Evolutionary conservation across 2,797 vertebrate genomes (phyloP).

Genomic region (Siniperca undulata): DNA sequence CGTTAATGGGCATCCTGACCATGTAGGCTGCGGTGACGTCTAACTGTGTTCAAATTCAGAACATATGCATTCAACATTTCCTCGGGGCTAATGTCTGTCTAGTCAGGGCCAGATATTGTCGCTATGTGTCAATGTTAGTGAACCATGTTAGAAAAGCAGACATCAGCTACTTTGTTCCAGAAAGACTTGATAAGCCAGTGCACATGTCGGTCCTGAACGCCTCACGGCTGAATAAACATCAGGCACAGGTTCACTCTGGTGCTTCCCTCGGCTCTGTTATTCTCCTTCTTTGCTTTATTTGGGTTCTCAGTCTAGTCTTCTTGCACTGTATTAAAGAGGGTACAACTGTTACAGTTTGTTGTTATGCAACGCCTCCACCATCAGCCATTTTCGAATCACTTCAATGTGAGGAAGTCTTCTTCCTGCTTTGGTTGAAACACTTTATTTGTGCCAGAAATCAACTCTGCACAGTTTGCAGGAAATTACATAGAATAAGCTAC

Average conservation of each 20-base stretch:
- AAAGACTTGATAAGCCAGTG: constrained; percentile 17
- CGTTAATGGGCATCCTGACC: constrained; percentile 22
- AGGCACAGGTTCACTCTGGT: constrained; percentile 8
- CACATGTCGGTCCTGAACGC: constrained; percentile 6
- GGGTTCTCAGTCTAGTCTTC: not conserved
- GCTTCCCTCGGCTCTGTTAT: not conserved
- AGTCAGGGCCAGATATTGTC: constrained; percentile 26
- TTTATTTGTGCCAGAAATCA: constrained; percentile 5
- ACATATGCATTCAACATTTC: constrained; percentile 53
- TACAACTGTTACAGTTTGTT: constrained; percentile 34
- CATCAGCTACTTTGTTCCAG: constrained; percentile 16
- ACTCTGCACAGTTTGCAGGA: not conserved
- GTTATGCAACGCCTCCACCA: constrained; percentile 25
- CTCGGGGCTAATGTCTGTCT: constrained; percentile 46
- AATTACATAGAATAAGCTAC: not conserved
- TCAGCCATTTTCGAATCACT: constrained; percentile 29
- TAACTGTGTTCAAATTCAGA: constrained; percentile 36
- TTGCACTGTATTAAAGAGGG: constrained; percentile 10
- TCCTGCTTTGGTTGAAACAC: constrained; percentile 3
- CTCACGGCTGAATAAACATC: constrained; percentile 15
- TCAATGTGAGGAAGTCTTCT: constrained; percentile 31
- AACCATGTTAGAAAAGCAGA: constrained; percentile 33
- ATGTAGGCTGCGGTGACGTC: constrained; percentile 9
- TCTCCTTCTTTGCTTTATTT: constrained; percentile 19
- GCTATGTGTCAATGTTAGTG: constrained; percentile 20